Percentiles rank a stretch among this genome's conserved stretches.
These are phyloP conservation scores for Drosophila murphyi DNA, from an alignment of 1,140 invertebrate genomes.

Conservation along the genomic window DNA sequence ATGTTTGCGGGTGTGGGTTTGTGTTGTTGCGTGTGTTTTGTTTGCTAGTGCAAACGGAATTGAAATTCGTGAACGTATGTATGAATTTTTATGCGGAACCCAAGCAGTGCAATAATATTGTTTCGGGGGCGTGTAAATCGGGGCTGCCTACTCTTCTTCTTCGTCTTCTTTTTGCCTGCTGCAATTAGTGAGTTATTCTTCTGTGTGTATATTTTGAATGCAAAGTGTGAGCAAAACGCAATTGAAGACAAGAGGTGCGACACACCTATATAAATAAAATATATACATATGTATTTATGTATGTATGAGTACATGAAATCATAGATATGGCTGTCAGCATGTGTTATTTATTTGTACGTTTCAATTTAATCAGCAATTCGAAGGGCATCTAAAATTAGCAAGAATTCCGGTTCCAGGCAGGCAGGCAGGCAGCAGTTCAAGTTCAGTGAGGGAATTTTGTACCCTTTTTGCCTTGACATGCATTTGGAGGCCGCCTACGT, in stretches of 20 bases:
- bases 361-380: constrained; percentile 60
- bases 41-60: constrained; percentile 75
- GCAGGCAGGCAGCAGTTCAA: constrained; percentile 50
- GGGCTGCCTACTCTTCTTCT: constrained; percentile 24
- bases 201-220: constrained; percentile 33
- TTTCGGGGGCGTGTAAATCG: constrained; percentile 63
- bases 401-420: constrained; percentile 48
- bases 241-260: constrained; percentile 46
- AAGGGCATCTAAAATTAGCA: constrained; percentile 66
- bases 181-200: constrained; percentile 5
- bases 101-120: constrained; percentile 49
- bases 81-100: constrained; percentile 66
- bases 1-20: constrained; percentile 43
- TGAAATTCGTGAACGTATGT: constrained; percentile 59
- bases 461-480: constrained; percentile 55
- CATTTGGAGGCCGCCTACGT: constrained; percentile 58
- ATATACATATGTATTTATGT: background rate
- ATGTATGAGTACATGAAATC: too few relatives aligned
- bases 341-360: constrained; percentile 23
- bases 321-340: background rate
- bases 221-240: constrained; percentile 57
- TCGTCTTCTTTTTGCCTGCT: background rate
- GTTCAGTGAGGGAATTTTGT: constrained; percentile 50
- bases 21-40: constrained; percentile 67
- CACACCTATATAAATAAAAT: constrained; percentile 17